These are phyloP conservation scores for Eriocheir sinensis DNA, from an alignment of 1,140 invertebrate genomes.

Conservation along the genomic window DNA sequence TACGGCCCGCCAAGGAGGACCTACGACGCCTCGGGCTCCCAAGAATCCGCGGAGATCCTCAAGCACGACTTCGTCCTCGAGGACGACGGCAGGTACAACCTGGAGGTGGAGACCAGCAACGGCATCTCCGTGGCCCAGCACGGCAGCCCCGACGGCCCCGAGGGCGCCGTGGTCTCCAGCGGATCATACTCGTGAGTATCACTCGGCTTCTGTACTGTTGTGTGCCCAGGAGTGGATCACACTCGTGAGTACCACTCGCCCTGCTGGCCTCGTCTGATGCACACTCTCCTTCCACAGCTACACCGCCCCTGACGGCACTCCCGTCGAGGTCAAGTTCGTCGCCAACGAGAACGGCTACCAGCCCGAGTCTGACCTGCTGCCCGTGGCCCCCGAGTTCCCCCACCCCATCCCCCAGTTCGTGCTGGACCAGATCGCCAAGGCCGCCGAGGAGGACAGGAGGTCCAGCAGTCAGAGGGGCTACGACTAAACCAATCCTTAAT, in stretches of 20 bases:
- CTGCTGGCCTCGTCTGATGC: background rate
- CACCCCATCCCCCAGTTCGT: conserved; percentile 56
- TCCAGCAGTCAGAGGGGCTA: background rate
- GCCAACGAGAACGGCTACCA: conserved; percentile 44
- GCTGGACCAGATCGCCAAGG: conserved; percentile 46
- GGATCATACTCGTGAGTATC: conserved; percentile 29
- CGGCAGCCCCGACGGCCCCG: background rate
- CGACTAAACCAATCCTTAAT: background rate
- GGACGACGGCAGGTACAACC: background rate
- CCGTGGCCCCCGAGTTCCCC: conserved; percentile 45
- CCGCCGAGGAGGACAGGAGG: background rate
- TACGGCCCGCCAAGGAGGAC: no score
- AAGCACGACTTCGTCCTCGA: background rate
- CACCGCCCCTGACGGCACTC: conserved; percentile 3
- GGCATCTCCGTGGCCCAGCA: conserved; percentile 1
- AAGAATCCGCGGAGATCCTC: background rate
- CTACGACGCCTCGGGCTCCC: background rate
- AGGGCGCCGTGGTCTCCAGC: conserved; percentile 3
- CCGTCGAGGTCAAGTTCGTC: conserved; percentile 22
- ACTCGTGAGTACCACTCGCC: no score
- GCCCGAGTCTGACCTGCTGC: conserved; percentile 55
- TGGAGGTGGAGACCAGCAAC: conserved; percentile 26
- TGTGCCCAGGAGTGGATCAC: background rate
- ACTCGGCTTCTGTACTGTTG: background rate
- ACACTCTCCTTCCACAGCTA: background rate